Conservation (phyloP, 2,797 vertebrate genomes). For the Galagoides demidoff region DNA sequence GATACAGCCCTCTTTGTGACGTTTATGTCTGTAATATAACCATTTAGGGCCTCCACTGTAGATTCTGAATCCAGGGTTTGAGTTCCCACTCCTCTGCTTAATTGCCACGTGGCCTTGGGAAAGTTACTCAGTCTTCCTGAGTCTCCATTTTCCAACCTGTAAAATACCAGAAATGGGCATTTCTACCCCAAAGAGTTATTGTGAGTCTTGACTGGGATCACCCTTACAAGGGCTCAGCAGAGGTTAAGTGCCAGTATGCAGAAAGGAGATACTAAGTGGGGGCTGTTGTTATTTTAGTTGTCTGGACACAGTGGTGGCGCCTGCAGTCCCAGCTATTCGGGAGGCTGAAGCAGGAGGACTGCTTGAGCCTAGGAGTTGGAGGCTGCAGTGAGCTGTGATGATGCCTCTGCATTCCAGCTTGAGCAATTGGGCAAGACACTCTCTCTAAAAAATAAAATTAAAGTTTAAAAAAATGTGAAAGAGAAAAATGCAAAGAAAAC, state of each 20-base stretch:
- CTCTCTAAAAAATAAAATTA: too few species aligned
- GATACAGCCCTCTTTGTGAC: neutral
- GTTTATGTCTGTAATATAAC: accelerated
- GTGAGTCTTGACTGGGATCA: neutral
- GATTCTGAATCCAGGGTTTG: neutral
- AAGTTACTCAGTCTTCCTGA: neutral
- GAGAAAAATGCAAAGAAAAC: neutral
- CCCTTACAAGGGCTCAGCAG: accelerated
- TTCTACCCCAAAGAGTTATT: accelerated
- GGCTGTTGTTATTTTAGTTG: neutral
- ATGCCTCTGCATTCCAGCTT: too few species aligned
- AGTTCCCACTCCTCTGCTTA: neutral
- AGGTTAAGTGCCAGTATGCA: accelerated
- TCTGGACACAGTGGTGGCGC: neutral
- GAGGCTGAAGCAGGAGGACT: neutral
- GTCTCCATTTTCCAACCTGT: neutral
- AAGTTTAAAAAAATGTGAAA: neutral
- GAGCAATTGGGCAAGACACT: too few species aligned
- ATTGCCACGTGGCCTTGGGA: neutral
- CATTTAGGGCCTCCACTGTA: neutral
- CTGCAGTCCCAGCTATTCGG: neutral
- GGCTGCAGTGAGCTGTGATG: neutral
- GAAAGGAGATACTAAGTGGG: neutral
- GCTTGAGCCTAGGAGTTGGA: neutral
- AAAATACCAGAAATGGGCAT: neutral